These are phyloP conservation scores for Glomeris maerens DNA, from an alignment of 1,140 invertebrate genomes.

Conservation along the genomic window DNA sequence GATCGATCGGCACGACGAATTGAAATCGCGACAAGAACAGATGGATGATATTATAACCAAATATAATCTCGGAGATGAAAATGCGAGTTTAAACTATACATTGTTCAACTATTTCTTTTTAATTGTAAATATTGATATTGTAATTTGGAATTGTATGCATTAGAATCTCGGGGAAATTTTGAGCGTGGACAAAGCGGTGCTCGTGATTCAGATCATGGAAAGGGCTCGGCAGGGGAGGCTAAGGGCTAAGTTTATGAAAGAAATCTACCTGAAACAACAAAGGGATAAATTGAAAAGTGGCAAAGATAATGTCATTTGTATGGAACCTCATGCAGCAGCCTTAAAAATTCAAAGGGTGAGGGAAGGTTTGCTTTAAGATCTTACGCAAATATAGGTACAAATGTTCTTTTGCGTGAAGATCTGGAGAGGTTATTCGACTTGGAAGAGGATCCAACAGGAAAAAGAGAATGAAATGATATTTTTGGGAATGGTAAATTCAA, in stretches of 20 bases:
- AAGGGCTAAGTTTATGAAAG: constrained; percentile 73
- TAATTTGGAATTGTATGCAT: not conserved
- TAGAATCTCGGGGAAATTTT: constrained; percentile 6
- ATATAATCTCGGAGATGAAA: not conserved
- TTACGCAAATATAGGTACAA: not conserved
- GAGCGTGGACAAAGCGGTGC: constrained; percentile 57
- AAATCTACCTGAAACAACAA: constrained; percentile 46
- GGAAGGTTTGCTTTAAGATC: constrained; percentile 11
- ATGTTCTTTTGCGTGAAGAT: constrained; percentile 45
- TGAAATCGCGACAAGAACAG: not conserved
- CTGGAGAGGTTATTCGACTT: constrained; percentile 62
- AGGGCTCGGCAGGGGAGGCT: constrained; percentile 71
- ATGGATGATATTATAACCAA: not conserved
- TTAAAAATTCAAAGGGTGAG: constrained; percentile 29
- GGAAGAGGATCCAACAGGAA: constrained; percentile 47
- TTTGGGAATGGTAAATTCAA: constrained; percentile 45
- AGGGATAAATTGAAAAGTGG: constrained; percentile 18
- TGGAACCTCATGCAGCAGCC: constrained; percentile 29
- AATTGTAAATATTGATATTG: constrained; percentile 9
- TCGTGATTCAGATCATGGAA: constrained; percentile 76
- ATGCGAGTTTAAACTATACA: not conserved
- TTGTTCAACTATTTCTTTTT: not conserved
- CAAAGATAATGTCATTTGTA: constrained; percentile 22
- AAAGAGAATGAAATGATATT: constrained; percentile 71
- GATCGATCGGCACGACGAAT: constrained; percentile 23